These are phyloP conservation scores for Hoplostethus mediterraneus DNA, from an alignment of 2,797 vertebrate genomes.

Conservation along the genomic window DNA sequence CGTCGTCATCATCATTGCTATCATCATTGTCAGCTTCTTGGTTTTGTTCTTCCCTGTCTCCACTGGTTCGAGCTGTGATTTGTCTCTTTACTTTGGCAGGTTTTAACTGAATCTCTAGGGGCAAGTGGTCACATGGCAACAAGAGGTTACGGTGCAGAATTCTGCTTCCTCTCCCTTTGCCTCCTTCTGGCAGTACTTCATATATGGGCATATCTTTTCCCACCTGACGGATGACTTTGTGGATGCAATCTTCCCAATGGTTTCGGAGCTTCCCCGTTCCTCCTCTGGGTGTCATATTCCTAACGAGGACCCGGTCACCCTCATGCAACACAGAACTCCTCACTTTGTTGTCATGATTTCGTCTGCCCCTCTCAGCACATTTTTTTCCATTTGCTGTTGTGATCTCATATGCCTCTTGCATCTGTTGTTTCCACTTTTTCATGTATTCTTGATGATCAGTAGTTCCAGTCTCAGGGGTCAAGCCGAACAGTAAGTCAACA, in stretches of 20 bases:
- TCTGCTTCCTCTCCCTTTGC: neutral
- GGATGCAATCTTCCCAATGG: constrained; percentile 9
- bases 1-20: no score
- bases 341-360: neutral
- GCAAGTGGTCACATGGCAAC: neutral
- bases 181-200: neutral
- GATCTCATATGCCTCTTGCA: neutral
- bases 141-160: constrained; percentile 6
- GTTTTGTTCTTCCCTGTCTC: no score
- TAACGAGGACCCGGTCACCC: neutral
- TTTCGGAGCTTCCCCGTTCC: neutral
- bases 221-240: constrained; percentile 17
- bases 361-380: neutral
- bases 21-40: no score
- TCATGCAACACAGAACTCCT: neutral
- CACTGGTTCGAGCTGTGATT: no score
- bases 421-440: neutral
- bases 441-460: neutral
- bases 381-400: neutral
- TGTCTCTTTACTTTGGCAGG: neutral
- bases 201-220: neutral
- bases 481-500: constrained; percentile 11
- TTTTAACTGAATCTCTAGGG: neutral
- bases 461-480: neutral
- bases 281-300: constrained; percentile 15